A percentile compares a stretch with the other conserved stretches of the same genome.
These are phyloP conservation scores for Corythoichthys haematopterus DNA, from an alignment of 2,113 vertebrate genomes.

Conservation along the genomic window DNA sequence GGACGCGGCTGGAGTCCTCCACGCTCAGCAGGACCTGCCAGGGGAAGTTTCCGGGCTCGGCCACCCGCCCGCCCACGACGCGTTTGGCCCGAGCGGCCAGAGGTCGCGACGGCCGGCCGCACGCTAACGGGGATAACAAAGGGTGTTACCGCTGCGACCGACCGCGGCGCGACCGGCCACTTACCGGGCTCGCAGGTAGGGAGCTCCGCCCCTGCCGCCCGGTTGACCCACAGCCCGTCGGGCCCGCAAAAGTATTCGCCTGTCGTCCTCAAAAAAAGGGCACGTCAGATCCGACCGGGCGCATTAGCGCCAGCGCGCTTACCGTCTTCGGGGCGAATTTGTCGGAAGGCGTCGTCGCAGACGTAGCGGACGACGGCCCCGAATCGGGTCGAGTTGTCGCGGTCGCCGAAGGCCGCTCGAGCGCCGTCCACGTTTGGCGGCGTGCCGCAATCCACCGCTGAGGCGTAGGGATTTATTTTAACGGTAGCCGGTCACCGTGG, in stretches of 20 bases:
- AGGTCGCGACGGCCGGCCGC: constrained; percentile 72
- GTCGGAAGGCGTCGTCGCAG: constrained; percentile 74
- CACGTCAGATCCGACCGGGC: too few species aligned
- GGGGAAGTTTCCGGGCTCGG: constrained; percentile 84
- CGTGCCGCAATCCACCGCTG: constrained; percentile 85
- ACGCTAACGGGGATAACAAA: constrained; percentile 31
- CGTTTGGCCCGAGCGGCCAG: constrained; percentile 82
- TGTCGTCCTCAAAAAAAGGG: constrained; percentile 30
- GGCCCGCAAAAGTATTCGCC: constrained; percentile 76
- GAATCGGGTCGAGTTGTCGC: constrained; percentile 80
- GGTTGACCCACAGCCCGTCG: constrained; percentile 75
- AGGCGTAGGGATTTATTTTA: constrained; percentile 14
- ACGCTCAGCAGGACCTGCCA: constrained; percentile 94
- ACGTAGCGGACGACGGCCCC: constrained; percentile 76
- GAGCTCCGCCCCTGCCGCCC: constrained; percentile 65
- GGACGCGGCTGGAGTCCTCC: constrained; percentile 85
- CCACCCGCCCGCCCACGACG: constrained; percentile 83
- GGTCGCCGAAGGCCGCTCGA: constrained; percentile 73
- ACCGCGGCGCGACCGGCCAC: neutral
- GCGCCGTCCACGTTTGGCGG: constrained; percentile 73
- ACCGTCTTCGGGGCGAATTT: constrained; percentile 73
- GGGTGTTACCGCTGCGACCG: too few species aligned
- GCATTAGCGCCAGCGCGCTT: constrained; percentile 10
- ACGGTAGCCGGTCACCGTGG: neutral
- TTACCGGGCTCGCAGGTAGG: constrained; percentile 77